Percentiles rank a stretch among this genome's conserved stretches.
phyloP scores from a whole-genome alignment of 2,113 vertebrate species.

The Onychostruthus taczanowskii region DNA sequence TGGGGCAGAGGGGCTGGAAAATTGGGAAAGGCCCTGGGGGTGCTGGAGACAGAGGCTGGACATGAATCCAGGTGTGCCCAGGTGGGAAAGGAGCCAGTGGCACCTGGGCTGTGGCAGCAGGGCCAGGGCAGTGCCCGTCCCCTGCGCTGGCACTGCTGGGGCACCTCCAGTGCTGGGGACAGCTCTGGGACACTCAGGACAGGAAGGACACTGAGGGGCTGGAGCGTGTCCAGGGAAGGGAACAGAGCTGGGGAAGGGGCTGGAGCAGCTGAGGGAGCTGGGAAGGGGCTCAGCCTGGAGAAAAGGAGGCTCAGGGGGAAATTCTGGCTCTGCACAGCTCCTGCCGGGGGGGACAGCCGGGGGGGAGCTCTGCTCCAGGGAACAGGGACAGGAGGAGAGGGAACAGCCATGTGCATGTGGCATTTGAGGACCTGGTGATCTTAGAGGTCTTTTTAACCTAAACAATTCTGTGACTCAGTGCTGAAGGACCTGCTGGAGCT shows the following conservation, averaged over 20 bases:
- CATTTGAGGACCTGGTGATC: background rate
- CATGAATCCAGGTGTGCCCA: background rate
- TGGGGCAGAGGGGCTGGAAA: background rate
- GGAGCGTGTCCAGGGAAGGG: background rate
- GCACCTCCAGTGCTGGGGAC: background rate
- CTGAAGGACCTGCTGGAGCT: background rate
- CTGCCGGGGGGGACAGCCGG: background rate
- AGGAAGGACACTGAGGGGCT: background rate
- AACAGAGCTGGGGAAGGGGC: background rate
- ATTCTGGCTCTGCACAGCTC: background rate
- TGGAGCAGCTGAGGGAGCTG: background rate
- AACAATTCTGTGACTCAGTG: background rate
- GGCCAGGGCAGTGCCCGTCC: background rate
- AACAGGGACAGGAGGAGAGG: background rate
- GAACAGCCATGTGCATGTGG: background rate
- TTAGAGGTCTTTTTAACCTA: background rate
- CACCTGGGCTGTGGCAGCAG: background rate
- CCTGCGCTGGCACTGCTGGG: background rate
- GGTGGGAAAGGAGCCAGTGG: background rate
- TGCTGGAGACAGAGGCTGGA: background rate
- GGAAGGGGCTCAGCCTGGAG: background rate
- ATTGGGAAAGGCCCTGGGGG: background rate
- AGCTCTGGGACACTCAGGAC: background rate
- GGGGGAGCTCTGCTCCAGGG: background rate
- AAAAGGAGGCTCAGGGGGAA: background rate